Base-by-base conservation (phyloP, 2,113 vertebrate genomes). In the Nestor notabilis region DNA sequence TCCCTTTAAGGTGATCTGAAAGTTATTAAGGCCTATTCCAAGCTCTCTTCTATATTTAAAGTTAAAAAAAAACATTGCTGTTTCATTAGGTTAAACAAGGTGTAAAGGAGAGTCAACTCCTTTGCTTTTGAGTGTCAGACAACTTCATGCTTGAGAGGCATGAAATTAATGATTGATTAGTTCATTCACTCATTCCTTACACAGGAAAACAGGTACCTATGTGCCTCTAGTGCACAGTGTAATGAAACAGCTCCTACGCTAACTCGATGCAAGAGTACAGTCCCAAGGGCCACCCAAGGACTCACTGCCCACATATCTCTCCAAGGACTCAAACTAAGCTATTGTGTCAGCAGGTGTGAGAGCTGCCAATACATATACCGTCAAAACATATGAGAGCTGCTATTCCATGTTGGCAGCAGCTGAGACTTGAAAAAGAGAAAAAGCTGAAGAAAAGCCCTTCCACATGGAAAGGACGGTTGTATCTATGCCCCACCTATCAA, bases 121-220 rank as follows among this genome's bases (percentile, higher is more conserved):
- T 89, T 44, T 17, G 72, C n/a, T 92, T 74, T 93, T 81, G 44
- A 84, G 39, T 83, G 80, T 91, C 92, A 93, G 77, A 86, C 29
- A 95, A 84, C 85, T 89, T 93, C 96, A 91, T 3, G 15, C 72
- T 78, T 89, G 60, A 95, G 65, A 81, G 37, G 64, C 77, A 83
- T 55, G 69, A 95, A 96, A 94, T 94, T 92, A 93, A 94, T 92
- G 81, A 95, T 87, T 95, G 92, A 95, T 96, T 97, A 94, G 66
- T 56, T 78, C 50, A 15, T 68, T 92, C 80, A 66, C 43, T 88
- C 50, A 50, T 71, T 89, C 64, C 61, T 84, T 81, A 29, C 23
- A n/a, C 10, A 56, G 65, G 21, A 80, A 88, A 96, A 44, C 9
- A 78, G 61, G 33, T 71, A 81, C 52, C 55, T 53, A 35, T 24